Conservation (phyloP, 2,888 invertebrate species). For the Drosophila suboccidentalis region DNA sequence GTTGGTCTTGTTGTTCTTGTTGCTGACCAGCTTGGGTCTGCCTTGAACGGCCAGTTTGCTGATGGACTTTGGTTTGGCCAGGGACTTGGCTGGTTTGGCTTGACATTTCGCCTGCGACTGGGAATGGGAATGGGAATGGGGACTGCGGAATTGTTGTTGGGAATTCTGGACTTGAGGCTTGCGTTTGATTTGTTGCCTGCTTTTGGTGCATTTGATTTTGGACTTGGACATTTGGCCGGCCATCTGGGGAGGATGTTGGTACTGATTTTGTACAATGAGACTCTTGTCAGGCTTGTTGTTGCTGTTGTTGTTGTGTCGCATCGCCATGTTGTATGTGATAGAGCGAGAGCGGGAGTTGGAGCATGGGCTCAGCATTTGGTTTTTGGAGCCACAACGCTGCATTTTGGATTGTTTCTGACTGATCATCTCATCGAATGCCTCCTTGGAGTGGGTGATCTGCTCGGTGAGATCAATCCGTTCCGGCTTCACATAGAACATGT, state of each 20-base stretch:
- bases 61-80: not conserved
- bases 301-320: not conserved
- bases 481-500: conserved; percentile 60
- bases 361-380: not conserved
- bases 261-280: conserved; percentile 11
- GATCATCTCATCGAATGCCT: conserved; percentile 63
- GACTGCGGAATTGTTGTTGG: not conserved
- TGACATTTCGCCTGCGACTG: not conserved
- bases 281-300: conserved; percentile 11
- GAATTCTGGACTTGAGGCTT: not conserved
- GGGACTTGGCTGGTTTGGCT: not conserved
- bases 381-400: not conserved
- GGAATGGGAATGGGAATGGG: not conserved
- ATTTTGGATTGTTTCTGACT: conserved; percentile 12
- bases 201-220: not conserved
- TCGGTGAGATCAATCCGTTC: conserved; percentile 56
- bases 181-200: conserved; percentile 5
- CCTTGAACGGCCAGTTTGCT: not conserved
- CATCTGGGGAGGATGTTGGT: conserved; percentile 34
- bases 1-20: not conserved
- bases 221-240: conserved; percentile 11
- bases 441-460: conserved; percentile 62
- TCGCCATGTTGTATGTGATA: conserved; percentile 7
- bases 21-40: not conserved
- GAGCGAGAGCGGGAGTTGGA: not conserved